Evolutionary conservation across 1,140 invertebrate species (phyloP), one percentile per base, ranked within the genome.

Genomic region (Apis florea): DNA sequence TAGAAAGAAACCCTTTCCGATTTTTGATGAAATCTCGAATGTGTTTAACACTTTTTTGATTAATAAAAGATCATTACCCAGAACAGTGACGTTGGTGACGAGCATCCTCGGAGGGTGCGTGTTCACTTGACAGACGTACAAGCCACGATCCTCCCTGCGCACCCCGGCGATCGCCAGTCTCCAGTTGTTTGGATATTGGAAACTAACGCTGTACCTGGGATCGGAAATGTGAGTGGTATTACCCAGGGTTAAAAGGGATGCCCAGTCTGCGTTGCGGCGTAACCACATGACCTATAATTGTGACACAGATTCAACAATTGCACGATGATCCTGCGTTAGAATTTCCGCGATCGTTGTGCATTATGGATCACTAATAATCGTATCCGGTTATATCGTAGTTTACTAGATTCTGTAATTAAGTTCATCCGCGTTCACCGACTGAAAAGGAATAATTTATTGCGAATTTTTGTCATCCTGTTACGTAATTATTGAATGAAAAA

Each of bases 101-200:
- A 93, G 87, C 90, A 94, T 94, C 67, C 92, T 95, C 21, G 97
- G 96, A 9, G 97, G 97, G 93, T 97, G 96, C 63, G 97, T 97
- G 53, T 96, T 96, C 89, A 97, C 96, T 95, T 97, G 97, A 92
- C 97, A 97, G 93, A 97, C 96, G 91, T 97, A 97, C 2, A 96
- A 93, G 21, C 96, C 97, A 68, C 95, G 96, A 86, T 97, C 97
- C 75, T 95, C 94, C 72, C 95, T 94, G 74, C 95, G 96, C 31
- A 96, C 96, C 68, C 95, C 96, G 83, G 96, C 95, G 66, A 97
- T 97, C 86, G 96, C 95, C 51, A 97, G 93, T 72, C 96, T 95
- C 96, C 96, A 97, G 92, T 97, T 97, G 92, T 97, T 97, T 11
- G 97, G 96, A 91, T 98, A 94, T 73, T 92, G 92, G 64, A 92